Evolutionary conservation across 2,888 invertebrate species (phyloP), one percentile per base, ranked within the genome.

Genomic region (Hirudinaria manillensis): DNA sequence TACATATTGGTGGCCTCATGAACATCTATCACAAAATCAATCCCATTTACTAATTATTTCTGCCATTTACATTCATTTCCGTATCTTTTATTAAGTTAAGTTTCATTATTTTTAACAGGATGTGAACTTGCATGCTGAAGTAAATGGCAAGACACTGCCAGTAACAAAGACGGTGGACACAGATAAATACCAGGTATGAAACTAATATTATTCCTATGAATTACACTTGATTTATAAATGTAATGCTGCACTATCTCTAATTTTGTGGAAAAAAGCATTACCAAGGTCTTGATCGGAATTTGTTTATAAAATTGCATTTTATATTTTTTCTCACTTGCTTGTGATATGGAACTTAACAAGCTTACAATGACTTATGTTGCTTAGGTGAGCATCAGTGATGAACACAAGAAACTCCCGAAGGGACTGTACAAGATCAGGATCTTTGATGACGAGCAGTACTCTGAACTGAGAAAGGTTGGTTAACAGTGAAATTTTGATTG

Each of bases 321-420:
- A 3, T 16, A 27, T 16, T 70, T 7, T 27, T 51, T 45, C 10
- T 45, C 10, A 45, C 13, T 70, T 53, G 34, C 19, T 51, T 70
- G 24, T 61, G 29, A 27, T 24, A 7, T 1, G 36, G 38, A 45
- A 7, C 51, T 45, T 45, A 38, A 1, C 4, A 70, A 21, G 4
- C n/a, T 38, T 3, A n/a, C 19, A 38, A 27, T 70, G 21, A 27
- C 24, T 61, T 61, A 29, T 29, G n/a, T n/a, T n/a, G 34, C 36
- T 3, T 19, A 94, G 92, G 91, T 97, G 34, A 96, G 96, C 80
- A 95, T 95, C 93, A 92, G 91, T 16, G 93, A 94, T 83, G 95
- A 95, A 78, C 89, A 91, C 36, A 90, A 91, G 70, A 90, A 91
- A 80, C 91, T 93, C 0, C 89, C 90, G 75, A 90, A 93, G 70